A percentile compares a stretch with the other conserved stretches of the same genome.
Conservation (phyloP, 2,113 vertebrate species). For the Lucifuga dentata region DNA sequence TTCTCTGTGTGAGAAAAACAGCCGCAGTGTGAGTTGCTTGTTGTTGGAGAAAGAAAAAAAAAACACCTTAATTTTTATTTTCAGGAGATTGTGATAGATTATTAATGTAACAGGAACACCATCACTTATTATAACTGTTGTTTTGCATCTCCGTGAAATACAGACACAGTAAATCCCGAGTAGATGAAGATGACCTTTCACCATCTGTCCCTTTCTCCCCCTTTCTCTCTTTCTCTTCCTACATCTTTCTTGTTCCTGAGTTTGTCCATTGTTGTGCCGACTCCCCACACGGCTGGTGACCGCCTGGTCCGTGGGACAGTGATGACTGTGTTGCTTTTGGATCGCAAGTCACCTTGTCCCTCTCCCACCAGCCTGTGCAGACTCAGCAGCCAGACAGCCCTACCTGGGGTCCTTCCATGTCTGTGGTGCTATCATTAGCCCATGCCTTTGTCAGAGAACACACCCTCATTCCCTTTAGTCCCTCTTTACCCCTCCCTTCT, state of each 20-base stretch:
- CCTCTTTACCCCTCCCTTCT: not conserved
- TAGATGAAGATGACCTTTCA: constrained; percentile 40
- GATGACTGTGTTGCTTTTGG: constrained; percentile 34
- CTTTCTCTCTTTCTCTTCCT: not conserved
- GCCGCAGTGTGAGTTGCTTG: not conserved
- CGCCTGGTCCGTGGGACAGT: constrained; percentile 5
- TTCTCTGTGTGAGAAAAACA: no score
- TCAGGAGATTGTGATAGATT: no score
- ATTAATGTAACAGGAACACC: not conserved
- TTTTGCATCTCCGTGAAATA: not conserved
- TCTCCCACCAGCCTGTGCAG: constrained; percentile 7
- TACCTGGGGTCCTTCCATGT: constrained; percentile 36
- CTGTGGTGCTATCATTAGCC: constrained; percentile 64
- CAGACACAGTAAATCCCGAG: constrained; percentile 29
- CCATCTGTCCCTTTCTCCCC: constrained; percentile 33
- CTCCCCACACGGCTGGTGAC: not conserved
- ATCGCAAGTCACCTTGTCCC: constrained; percentile 34
- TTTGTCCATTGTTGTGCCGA: constrained; percentile 32
- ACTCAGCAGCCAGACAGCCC: not conserved
- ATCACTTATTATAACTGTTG: constrained; percentile 12
- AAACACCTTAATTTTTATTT: no score
- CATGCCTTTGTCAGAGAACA: constrained; percentile 38
- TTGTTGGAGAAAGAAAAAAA: not conserved
- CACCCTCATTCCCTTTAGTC: constrained; percentile 12
- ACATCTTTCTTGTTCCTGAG: constrained; percentile 6